Percentiles rank a stretch among this genome's conserved stretches.
These are phyloP conservation scores for Lissonota sp. DNA, from an alignment of 2,888 invertebrate species.

Conservation along the genomic window DNA sequence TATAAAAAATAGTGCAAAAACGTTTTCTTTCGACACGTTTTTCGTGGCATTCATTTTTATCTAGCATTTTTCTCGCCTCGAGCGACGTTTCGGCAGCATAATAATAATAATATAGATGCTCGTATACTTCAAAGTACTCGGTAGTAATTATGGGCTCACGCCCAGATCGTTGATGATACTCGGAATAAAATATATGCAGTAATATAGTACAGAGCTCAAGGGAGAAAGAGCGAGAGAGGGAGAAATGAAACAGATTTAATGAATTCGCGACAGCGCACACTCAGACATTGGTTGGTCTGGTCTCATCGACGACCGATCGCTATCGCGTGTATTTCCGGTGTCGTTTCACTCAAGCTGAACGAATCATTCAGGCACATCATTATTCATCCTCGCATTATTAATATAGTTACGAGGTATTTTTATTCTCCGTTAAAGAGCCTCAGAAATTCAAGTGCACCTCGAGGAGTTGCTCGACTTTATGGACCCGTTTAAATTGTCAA, in stretches of 20 bases:
- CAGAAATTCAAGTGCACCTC: conserved; percentile 30
- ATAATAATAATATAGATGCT: too few species aligned
- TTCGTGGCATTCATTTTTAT: too few species aligned
- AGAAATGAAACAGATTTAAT: conserved; percentile 7
- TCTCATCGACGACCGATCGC: conserved; percentile 42
- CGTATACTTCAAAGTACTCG: too few species aligned
- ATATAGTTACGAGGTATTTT: conserved; percentile 21
- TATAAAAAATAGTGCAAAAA: too few species aligned
- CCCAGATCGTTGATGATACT: too few species aligned
- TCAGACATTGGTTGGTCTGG: conserved; percentile 8
- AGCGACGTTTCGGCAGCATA: too few species aligned
- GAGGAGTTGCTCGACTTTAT: conserved; percentile 40
- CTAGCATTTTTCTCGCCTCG: too few species aligned
- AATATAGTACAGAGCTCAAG: neutral
- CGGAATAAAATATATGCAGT: too few species aligned
- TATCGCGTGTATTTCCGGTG: conserved; percentile 53
- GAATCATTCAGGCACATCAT: conserved; percentile 45
- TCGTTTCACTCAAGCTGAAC: conserved; percentile 35
- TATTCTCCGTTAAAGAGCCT: conserved; percentile 11
- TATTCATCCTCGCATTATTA: conserved; percentile 42
- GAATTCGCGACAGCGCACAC: conserved; percentile 32
- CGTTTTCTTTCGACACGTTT: too few species aligned
- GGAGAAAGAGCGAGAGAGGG: neutral
- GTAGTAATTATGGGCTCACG: too few species aligned
- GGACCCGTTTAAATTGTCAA: conserved; percentile 43